Conservation (phyloP, 2,113 vertebrate genomes). For the Tetrax tetrax region DNA sequence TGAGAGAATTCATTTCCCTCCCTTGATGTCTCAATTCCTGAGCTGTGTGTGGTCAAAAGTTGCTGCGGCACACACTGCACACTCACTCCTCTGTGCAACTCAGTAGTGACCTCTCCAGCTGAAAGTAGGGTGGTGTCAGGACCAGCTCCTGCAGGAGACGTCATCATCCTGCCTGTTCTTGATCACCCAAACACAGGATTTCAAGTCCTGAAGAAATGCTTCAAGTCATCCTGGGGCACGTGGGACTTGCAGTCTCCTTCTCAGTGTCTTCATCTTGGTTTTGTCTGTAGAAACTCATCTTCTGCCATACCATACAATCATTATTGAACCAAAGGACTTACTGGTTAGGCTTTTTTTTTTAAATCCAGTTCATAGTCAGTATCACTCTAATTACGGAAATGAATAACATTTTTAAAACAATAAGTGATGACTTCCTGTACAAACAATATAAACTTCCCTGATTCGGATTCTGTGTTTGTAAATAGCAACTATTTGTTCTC, state of each 20-base stretch:
- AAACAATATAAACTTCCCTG: slow-evolving; percentile 62
- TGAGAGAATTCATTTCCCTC: slow-evolving; percentile 4
- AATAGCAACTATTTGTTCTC: slow-evolving; percentile 67
- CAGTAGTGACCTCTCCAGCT: slow-evolving; percentile 58
- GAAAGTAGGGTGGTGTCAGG: slow-evolving; percentile 27
- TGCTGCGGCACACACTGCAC: background rate
- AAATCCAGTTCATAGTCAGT: slow-evolving; percentile 42
- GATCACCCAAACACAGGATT: background rate
- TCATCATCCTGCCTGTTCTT: background rate
- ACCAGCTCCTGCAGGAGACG: background rate
- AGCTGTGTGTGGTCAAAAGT: slow-evolving; percentile 7
- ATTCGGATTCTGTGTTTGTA: slow-evolving; percentile 44
- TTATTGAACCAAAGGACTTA: background rate
- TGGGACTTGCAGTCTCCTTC: background rate
- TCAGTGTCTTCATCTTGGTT: background rate
- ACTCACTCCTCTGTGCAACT: slow-evolving; percentile 7
- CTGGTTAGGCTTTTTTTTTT: background rate
- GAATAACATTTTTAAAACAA: slow-evolving; percentile 59
- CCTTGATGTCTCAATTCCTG: background rate
- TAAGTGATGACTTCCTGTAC: slow-evolving; percentile 65
- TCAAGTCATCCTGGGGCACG: background rate
- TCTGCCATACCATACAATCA: background rate
- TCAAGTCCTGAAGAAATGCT: background rate
- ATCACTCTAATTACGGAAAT: slow-evolving; percentile 57
- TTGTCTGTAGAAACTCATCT: background rate